phyloP scores from a whole-genome alignment of 2,888 invertebrate species.

The Dorcus hopei region DNA sequence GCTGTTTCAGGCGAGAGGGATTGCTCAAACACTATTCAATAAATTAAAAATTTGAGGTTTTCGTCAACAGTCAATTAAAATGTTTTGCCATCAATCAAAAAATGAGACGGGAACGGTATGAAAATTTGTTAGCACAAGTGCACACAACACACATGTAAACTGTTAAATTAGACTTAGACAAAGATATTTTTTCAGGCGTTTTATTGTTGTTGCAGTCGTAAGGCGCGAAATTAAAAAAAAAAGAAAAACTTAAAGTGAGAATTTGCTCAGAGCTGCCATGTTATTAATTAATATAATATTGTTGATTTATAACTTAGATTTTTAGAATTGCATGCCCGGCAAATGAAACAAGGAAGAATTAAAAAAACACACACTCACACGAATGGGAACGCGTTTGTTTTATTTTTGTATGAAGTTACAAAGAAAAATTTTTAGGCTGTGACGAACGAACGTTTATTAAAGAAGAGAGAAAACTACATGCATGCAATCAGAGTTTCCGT shows the following conservation, averaged over 20 bases:
- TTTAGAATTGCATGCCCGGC: background rate
- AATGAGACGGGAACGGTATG: too few species aligned
- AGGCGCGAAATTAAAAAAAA: conserved; percentile 3
- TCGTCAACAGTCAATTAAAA: too few species aligned
- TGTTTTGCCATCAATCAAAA: too few species aligned
- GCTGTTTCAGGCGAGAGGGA: too few species aligned
- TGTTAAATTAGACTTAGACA: background rate
- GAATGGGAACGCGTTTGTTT: too few species aligned
- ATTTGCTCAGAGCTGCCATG: conserved; percentile 33
- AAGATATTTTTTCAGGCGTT: conserved; percentile 2
- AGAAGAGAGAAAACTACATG: conserved; percentile 20
- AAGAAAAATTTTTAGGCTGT: conserved; percentile 38
- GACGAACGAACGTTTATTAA: conserved; percentile 37
- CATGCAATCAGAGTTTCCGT: conserved; percentile 14
- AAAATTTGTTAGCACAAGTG: too few species aligned
- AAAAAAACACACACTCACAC: too few species aligned
- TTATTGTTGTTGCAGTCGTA: conserved; percentile 11
- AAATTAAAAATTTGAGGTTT: too few species aligned
- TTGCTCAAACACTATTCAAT: too few species aligned
- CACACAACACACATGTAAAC: background rate
- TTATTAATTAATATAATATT: conserved; percentile 15
- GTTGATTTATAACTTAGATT: background rate
- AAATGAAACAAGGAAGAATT: background rate
- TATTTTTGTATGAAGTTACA: too few species aligned
- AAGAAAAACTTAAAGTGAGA: conserved; percentile 24